Base-by-base conservation (phyloP, 2,888 invertebrate genomes). In the Lithodes maja region DNA sequence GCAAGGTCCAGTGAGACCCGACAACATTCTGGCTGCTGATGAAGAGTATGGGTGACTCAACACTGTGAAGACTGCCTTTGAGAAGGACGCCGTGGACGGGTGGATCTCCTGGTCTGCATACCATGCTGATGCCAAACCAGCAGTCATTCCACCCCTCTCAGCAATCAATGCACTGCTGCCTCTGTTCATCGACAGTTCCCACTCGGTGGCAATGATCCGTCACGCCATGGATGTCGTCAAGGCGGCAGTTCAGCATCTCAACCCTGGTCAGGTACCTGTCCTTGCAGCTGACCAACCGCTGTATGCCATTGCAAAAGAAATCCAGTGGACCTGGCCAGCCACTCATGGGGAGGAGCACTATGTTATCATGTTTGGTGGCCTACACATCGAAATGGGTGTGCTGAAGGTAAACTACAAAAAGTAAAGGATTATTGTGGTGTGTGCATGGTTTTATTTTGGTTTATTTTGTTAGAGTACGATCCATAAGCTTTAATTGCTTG, bases 141-240 rank as follows among this genome's bases (percentile, higher is more conserved):
- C 49, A 49, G 52, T 50, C 49, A 77, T 81, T 83, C 83, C 69
- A 69, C 83, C 83, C 33, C 71, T 71, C 33, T 5, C 83, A 15
- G 83, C 83, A 52, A 83, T 83, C 71, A 83, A 83, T 83, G 83
- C 83, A 50, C 83, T 83, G 2, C 49, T 83, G 71, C 83, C 83
- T 83, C 71, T 83, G 69, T 83, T 83, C 50, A 7, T 83, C 12
- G 54, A 75, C 49, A 85, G 53, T 53, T 50, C 53, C 49, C 75
- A 85, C 85, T 85, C 81, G 2, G 75, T 55, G 75, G 74, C 85
- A 54, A 85, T 84, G 75, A 75, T 84, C 12, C 71, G 74, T n/a
- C 77, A 84, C 61, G 33, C 74, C 33, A 84, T 84, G 84, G 75
- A 84, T 55, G 17, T 84, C 9, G 55, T 84, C 54, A 84, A 55